Conservation (phyloP, 64 coral and sea anemone genomes). For the Acropora yongei region DNA sequence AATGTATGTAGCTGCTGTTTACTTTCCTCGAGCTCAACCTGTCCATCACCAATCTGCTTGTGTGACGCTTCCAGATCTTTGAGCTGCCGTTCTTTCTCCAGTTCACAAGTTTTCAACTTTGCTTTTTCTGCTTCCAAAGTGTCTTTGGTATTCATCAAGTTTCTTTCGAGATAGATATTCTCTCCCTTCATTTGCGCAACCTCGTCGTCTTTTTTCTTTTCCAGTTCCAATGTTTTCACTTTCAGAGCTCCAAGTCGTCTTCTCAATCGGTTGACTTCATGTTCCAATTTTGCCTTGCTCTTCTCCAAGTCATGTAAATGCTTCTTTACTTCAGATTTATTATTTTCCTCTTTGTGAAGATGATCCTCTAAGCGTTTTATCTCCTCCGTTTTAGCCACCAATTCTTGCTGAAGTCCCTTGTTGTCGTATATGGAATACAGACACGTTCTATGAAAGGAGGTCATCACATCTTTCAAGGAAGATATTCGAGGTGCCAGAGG, state of each 20-base stretch:
- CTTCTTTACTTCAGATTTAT: slow-evolving; percentile 71
- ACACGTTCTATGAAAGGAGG: slow-evolving; percentile 72
- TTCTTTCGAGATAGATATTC: slow-evolving; percentile 59
- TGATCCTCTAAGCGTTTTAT: slow-evolving; percentile 57
- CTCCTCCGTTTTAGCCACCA: slow-evolving; percentile 49
- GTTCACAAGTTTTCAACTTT: slow-evolving; percentile 53
- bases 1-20: slow-evolving; percentile 61
- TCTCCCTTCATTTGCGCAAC: slow-evolving; percentile 63
- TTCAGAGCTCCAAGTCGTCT: slow-evolving; percentile 73
- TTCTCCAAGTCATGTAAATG: slow-evolving; percentile 79
- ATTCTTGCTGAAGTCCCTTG: slow-evolving; percentile 57
- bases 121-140: slow-evolving; percentile 61
- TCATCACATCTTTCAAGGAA: slow-evolving; percentile 74
- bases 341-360: slow-evolving; percentile 74
- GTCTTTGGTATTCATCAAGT: slow-evolving; percentile 74
- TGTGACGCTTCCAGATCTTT: slow-evolving; percentile 70
- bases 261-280: slow-evolving; percentile 78
- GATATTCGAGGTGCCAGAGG: slow-evolving; percentile 11
- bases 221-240: slow-evolving; percentile 74
- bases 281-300: slow-evolving; percentile 84
- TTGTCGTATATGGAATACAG: slow-evolving; percentile 79
- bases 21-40: slow-evolving; percentile 61
- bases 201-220: slow-evolving; percentile 83
- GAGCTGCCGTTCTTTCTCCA: slow-evolving; percentile 65
- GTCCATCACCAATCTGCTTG: slow-evolving; percentile 44